These are phyloP conservation scores for Rhagoletis zephyria DNA, from an alignment of 1,140 invertebrate genomes.

Conservation along the genomic window DNA sequence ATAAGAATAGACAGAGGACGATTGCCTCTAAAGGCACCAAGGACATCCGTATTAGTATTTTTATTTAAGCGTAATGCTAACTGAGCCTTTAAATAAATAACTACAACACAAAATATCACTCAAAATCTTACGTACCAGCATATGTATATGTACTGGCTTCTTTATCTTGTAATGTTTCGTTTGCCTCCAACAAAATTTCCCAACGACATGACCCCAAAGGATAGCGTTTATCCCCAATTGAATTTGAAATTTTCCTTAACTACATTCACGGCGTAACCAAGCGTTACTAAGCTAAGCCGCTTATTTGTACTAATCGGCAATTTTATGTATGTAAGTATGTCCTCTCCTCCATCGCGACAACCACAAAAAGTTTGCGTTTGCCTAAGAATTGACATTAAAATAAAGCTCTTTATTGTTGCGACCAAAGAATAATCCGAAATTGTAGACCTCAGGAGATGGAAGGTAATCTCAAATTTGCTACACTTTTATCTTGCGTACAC, in stretches of 20 bases:
- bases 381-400: not conserved
- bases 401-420: not conserved
- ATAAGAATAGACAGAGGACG: no score
- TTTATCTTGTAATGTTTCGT: not conserved
- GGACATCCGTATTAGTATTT: no score
- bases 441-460: not conserved
- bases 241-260: not conserved
- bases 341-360: not conserved
- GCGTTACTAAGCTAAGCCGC: not conserved
- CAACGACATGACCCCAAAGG: not conserved
- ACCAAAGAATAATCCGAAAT: not conserved
- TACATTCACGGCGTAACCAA: not conserved
- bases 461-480: not conserved
- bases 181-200: not conserved
- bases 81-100: no score
- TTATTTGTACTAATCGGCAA: not conserved
- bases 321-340: not conserved
- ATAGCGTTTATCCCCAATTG: not conserved
- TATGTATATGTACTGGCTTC: no score
- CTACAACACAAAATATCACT: no score
- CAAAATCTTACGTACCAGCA: no score
- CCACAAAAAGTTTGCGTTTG: not conserved
- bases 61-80: no score
- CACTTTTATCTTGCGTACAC: not conserved
- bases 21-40: no score